These are phyloP conservation scores for Hydra vulgaris DNA, from an alignment of 30 jellyfish, hydroid and myxozoan genomes.

Conservation along the genomic window DNA sequence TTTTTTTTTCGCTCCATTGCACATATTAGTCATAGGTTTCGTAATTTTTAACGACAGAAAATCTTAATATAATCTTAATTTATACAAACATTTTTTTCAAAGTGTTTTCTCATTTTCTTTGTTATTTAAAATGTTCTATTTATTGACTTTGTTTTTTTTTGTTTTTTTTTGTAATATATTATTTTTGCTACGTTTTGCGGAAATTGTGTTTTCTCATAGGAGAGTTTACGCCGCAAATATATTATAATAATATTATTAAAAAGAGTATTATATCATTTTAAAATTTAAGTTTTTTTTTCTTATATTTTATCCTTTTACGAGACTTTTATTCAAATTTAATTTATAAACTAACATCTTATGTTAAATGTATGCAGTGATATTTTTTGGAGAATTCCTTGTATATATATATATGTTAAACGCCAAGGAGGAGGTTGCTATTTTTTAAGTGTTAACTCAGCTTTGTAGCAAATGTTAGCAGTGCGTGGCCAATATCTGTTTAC, in stretches of 20 bases:
- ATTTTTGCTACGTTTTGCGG: background rate
- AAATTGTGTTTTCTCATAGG: background rate
- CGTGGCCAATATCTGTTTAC: background rate
- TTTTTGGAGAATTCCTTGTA: background rate
- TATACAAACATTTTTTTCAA: background rate
- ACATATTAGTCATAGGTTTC: slow-evolving; percentile 3
- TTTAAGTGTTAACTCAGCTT: background rate
- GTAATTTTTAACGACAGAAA: slow-evolving; percentile 2
- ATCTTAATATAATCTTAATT: slow-evolving; percentile 6
- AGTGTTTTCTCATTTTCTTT: background rate
- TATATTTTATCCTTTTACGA: background rate
- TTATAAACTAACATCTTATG: background rate
- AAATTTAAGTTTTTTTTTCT: background rate
- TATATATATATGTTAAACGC: background rate
- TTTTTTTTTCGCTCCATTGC: background rate
- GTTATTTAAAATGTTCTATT: slow-evolving; percentile 6
- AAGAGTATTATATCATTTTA: background rate
- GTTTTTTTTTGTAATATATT: slow-evolving; percentile 6
- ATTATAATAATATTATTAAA: too few species aligned
- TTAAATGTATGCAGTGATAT: background rate
- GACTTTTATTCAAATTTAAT: background rate
- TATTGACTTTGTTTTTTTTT: slow-evolving; percentile 1
- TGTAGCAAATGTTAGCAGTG: background rate
- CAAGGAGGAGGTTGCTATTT: background rate
- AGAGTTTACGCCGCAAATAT: background rate